A percentile compares a stretch with the other conserved stretches of the same genome.
phyloP scores from a whole-genome alignment of 1,140 invertebrate species.

The Colletes gigas region DNA sequence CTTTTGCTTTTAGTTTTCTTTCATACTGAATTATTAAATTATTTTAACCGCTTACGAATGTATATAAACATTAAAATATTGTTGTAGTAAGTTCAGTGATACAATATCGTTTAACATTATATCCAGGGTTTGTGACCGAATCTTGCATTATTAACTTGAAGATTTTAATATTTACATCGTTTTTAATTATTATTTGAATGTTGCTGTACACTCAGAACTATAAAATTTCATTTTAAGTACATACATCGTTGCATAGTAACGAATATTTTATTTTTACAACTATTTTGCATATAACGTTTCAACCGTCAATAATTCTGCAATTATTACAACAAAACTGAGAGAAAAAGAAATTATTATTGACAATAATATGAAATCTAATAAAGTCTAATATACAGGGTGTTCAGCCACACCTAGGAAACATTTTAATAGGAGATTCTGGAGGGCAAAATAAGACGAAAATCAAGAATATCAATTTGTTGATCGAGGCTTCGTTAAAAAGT shows the following conservation, averaged over 20 bases:
- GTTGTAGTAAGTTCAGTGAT: background rate
- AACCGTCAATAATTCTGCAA: background rate
- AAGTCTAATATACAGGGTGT: too few species aligned
- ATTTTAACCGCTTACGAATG: background rate
- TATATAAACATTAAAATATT: slow-evolving; percentile 1
- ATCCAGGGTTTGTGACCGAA: slow-evolving; percentile 26
- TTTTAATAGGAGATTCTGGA: too few species aligned
- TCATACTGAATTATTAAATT: slow-evolving; percentile 13
- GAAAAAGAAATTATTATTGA: background rate
- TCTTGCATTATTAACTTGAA: background rate
- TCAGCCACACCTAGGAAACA: too few species aligned
- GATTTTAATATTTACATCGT: background rate
- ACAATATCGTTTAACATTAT: background rate
- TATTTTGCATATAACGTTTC: slow-evolving; percentile 1
- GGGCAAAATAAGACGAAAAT: too few species aligned
- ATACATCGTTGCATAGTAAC: background rate
- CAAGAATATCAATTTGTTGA: too few species aligned
- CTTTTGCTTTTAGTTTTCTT: slow-evolving; percentile 16
- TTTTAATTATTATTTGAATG: background rate
- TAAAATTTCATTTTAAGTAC: background rate
- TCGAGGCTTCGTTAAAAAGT: too few species aligned
- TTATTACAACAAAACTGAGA: background rate
- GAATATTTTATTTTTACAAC: background rate
- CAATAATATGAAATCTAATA: background rate
- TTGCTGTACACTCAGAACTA: background rate